These are phyloP conservation scores for Salvator merianae DNA, from an alignment of 2,113 vertebrate species.

Conservation along the genomic window DNA sequence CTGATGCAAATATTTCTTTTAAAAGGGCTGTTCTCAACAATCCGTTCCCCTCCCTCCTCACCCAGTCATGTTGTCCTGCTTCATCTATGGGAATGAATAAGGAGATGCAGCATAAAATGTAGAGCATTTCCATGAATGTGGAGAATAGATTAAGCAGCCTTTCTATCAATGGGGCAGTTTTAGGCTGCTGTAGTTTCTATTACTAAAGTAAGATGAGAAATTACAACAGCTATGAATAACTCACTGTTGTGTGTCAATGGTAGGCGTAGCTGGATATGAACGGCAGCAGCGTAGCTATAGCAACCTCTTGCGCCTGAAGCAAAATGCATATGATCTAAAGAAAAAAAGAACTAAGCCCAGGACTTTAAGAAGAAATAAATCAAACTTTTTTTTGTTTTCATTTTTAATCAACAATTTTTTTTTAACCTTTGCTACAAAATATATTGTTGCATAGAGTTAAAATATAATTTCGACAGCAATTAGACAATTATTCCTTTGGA, in stretches of 20 bases:
- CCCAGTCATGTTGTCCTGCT: neutral
- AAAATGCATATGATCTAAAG: neutral
- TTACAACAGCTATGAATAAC: slow-evolving; percentile 2
- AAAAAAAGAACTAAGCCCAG: too few relatives aligned
- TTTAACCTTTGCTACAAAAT: too few relatives aligned
- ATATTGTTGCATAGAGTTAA: too few relatives aligned
- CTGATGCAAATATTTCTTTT: too few relatives aligned
- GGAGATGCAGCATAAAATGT: neutral
- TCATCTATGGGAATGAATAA: neutral
- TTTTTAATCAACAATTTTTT: too few relatives aligned
- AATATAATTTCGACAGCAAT: too few relatives aligned
- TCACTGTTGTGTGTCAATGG: neutral
- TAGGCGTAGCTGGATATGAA: neutral
- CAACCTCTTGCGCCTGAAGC: neutral
- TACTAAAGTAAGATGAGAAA: neutral
- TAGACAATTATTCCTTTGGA: too few relatives aligned
- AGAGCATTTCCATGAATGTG: neutral
- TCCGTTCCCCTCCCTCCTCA: rapidly evolving
- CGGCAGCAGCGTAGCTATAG: neutral
- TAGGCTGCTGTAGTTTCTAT: neutral
- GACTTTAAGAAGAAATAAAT: too few relatives aligned
- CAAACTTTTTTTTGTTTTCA: too few relatives aligned
- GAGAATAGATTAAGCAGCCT: neutral
- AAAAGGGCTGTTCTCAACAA: neutral
- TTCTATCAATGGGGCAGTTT: neutral